Base-by-base conservation (phyloP, 2,797 vertebrate species). In the Xiphorhynchus erythropygius region DNA sequence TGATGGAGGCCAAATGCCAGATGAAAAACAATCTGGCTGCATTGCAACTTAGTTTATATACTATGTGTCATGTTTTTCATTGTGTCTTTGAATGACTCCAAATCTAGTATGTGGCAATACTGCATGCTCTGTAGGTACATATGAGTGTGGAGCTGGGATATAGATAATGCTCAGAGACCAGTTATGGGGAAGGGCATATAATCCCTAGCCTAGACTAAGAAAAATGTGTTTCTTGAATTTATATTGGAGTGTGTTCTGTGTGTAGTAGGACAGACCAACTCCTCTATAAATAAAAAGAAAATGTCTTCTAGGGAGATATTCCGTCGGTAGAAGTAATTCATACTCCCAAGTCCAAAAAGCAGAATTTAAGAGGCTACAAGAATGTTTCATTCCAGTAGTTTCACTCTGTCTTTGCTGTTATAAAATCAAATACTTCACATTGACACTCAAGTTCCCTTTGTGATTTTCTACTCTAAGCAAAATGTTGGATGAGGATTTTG, bases 251-350 rank as follows among this genome's bases (percentile, higher is more conserved):
- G 59, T 73, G 42, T 41, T 91, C 84, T 93, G 79, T 69, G 59
- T 80, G 79, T 88, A 78, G 76, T 64, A 71, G 79, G 64, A 35
- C 62, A 93, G 39, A 93, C 30, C 22, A 56, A 96, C 47, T 79
- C 7, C 82, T 74, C 69, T 84, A 32, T 87, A 81, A 90, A 57
- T 90, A 85, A 84, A 37, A 64, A 9, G 67, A 55, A 89, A 82
- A 96, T 94, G 47, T 78, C 94, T 91, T 44, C 35, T 37, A 50
- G 84, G 90, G 87, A 81, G 22, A 44, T 67, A 41, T 25, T 89
- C 74, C 70, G 49, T 63, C 63, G 92, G 71, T 64, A 91, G 89
- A 97, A 96, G 69, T 94, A 97, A 97, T 95, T 96, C n/a, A 65
- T 80, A 93, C 22, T 84, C 78, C 80, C 30, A 83, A 90, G 32